Percentiles rank a stretch among this genome's conserved stretches.
These are phyloP conservation scores for Watsonalla binaria DNA, from an alignment of 2,888 invertebrate species.

Conservation along the genomic window DNA sequence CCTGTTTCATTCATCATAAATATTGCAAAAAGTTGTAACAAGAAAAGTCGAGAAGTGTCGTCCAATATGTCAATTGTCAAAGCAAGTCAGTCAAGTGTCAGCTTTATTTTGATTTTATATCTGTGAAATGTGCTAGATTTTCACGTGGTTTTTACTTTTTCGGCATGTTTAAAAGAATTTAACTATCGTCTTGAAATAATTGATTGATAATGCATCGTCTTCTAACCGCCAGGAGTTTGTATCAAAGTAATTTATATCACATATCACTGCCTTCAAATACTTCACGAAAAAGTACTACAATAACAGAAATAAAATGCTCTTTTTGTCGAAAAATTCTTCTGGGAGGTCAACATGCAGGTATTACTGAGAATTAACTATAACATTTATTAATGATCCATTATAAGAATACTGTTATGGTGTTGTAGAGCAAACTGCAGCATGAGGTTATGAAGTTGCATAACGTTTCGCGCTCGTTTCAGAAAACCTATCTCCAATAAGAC, in stretches of 20 bases:
- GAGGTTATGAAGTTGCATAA: constrained; percentile 63
- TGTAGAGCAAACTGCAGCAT: constrained; percentile 2
- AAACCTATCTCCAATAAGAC: constrained; percentile 43
- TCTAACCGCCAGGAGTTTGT: constrained; percentile 58
- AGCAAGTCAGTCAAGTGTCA: constrained; percentile 11
- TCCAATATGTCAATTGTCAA: too few relatives aligned
- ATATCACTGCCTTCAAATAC: constrained; percentile 41
- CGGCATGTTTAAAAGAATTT: constrained; percentile 41
- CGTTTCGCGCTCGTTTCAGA: constrained; percentile 49
- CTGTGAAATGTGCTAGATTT: constrained; percentile 19
- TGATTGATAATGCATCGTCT: constrained; percentile 64
- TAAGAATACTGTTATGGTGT: neutral
- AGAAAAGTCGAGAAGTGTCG: too few relatives aligned
- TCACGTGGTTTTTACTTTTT: constrained; percentile 59
- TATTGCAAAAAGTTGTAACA: too few relatives aligned
- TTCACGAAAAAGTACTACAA: constrained; percentile 31
- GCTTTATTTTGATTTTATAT: constrained; percentile 37
- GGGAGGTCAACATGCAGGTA: constrained; percentile 54
- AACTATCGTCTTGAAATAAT: constrained; percentile 32
- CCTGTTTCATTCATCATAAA: too few relatives aligned
- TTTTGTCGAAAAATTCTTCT: constrained; percentile 64
- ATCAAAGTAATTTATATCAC: constrained; percentile 57
- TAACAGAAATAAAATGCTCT: constrained; percentile 62
- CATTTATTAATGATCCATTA: neutral
- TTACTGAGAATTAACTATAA: neutral